A percentile compares a stretch with the other conserved stretches of the same genome.
These are phyloP conservation scores for Hylyphantes graminicola DNA, from an alignment of 1,140 invertebrate genomes.

Conservation along the genomic window DNA sequence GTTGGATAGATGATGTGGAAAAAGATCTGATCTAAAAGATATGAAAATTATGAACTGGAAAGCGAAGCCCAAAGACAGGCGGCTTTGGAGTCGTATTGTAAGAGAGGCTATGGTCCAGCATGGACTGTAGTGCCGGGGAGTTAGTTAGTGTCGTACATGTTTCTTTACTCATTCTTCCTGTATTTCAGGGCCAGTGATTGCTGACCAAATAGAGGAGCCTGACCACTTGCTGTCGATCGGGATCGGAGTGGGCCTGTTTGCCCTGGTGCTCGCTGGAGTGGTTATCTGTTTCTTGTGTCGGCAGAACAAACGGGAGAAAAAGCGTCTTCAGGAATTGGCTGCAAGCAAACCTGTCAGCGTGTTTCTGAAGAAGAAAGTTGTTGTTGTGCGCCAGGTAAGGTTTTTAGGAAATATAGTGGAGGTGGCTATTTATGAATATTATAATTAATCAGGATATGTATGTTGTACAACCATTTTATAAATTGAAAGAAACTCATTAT, in stretches of 20 bases:
- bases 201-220: background rate
- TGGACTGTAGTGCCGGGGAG: too few species aligned
- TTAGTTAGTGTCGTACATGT: too few species aligned
- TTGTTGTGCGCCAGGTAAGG: constrained; percentile 50
- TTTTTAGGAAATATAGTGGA: background rate
- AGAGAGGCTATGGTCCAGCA: too few species aligned
- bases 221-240: background rate
- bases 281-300: background rate
- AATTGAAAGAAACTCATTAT: background rate
- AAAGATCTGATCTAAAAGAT: too few species aligned
- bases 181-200: background rate
- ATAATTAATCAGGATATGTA: background rate
- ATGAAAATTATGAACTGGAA: too few species aligned
- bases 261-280: background rate
- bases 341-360: constrained; percentile 29
- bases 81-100: too few species aligned
- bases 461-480: background rate
- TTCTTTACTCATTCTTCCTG: background rate
- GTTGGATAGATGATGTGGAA: too few species aligned
- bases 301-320: constrained; percentile 60
- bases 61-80: too few species aligned
- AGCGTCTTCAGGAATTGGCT: constrained; percentile 40
- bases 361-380: constrained; percentile 61
- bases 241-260: background rate
- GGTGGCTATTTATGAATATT: background rate